phyloP scores from a whole-genome alignment of 2,797 vertebrate genomes.

The Microchirus variegatus region DNA sequence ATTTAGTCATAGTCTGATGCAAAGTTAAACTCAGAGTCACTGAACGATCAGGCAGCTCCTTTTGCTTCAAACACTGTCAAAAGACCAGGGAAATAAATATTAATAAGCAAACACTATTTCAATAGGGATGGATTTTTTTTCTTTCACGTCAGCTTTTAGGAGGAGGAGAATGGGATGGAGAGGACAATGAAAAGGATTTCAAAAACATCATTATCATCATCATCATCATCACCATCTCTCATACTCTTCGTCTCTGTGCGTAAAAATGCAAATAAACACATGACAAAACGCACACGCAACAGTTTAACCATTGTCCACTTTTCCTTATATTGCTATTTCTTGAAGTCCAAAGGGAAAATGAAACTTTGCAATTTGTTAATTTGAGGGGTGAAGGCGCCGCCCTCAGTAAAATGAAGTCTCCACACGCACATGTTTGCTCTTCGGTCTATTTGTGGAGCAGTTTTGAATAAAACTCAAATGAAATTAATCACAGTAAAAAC shows the following conservation, averaged over 20 bases:
- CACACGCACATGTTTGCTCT: not conserved
- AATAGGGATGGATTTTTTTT: constrained; percentile 6
- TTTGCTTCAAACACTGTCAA: constrained; percentile 35
- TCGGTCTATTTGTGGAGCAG: constrained; percentile 3
- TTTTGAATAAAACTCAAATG: not conserved
- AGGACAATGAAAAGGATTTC: constrained; percentile 27
- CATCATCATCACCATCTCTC: not conserved
- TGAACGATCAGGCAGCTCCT: constrained; percentile 9
- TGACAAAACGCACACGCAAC: not conserved
- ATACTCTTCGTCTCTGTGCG: constrained; percentile 1
- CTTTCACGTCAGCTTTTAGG: not conserved
- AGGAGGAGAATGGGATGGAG: constrained; percentile 5
- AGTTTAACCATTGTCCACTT: too few relatives aligned
- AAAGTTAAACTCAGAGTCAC: not conserved
- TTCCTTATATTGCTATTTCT: not conserved
- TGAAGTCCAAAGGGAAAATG: constrained; percentile 12
- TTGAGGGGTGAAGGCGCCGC: constrained; percentile 14
- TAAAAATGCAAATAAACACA: constrained; percentile 3
- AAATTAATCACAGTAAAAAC: not conserved
- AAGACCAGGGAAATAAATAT: constrained; percentile 40
- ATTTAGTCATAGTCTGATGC: constrained; percentile 22
- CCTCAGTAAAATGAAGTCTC: not conserved
- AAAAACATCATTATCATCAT: constrained; percentile 1
- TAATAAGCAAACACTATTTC: constrained; percentile 24
- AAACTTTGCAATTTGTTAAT: constrained; percentile 24